phyloP scores from a whole-genome alignment of 2,888 invertebrate species.

The Drosophila yooni region DNA sequence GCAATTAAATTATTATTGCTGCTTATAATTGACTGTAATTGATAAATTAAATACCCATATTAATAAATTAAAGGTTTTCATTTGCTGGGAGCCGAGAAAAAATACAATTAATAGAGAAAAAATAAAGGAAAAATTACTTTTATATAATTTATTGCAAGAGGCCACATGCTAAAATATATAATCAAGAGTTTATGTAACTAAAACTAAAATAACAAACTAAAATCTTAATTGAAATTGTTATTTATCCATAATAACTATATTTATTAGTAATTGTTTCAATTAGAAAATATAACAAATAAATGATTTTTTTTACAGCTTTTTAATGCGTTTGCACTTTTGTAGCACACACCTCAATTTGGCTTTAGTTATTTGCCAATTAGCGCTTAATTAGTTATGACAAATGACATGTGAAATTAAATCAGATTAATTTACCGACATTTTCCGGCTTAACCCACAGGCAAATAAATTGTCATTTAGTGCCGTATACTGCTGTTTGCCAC shows the following conservation, averaged over 20 bases:
- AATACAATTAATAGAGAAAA: not conserved
- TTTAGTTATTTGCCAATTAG: not conserved
- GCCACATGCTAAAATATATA: not conserved
- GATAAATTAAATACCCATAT: not conserved
- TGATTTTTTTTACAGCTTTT: not conserved
- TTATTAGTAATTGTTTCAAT: not conserved
- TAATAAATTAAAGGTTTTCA: not conserved
- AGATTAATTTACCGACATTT: slow-evolving; percentile 36
- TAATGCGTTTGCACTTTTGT: not conserved
- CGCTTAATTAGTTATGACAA: slow-evolving; percentile 25
- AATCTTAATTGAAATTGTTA: not conserved
- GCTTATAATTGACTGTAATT: not conserved
- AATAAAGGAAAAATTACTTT: not conserved
- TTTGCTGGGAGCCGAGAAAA: not conserved
- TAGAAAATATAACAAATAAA: not conserved
- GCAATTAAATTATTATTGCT: not conserved
- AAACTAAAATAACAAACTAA: not conserved
- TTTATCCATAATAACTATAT: not conserved
- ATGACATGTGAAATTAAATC: slow-evolving; percentile 39
- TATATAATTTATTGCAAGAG: not conserved
- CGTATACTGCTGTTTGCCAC: slow-evolving; percentile 1
- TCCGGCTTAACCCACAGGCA: slow-evolving; percentile 11
- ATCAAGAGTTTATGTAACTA: not conserved
- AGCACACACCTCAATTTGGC: not conserved
- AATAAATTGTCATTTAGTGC: slow-evolving; percentile 1